Base-by-base conservation (phyloP, 2,888 invertebrate species). In the Congeria kusceri region DNA sequence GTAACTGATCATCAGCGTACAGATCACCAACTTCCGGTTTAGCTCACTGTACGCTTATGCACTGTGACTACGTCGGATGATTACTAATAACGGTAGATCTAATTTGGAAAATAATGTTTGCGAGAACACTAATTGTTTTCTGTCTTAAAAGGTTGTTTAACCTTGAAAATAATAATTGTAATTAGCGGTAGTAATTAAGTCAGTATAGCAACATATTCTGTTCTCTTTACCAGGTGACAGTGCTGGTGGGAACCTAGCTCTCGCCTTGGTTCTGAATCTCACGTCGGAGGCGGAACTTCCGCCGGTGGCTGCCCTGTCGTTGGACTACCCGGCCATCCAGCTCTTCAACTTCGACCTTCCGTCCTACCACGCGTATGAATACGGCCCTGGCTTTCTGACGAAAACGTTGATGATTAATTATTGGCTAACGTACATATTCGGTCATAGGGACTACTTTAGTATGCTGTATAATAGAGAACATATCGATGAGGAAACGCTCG, bases 311-410 rank as follows among this genome's bases (percentile, higher is more conserved):
- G 70, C 85, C n/a, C 84, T 83, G 63, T 69, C 81, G 0, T 49
- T 87, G 4, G 80, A 85, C 47, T 85, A 86, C 53, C 87, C 86
- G 1, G 80, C 73, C 3, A 70, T 87, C 0, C 87, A 87, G 61
- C 83, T 89, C 18, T 88, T 93, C 77, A 90, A 92, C 74, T 91
- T 93, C 73, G 86, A 88, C 66, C 82, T 89, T 20, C 89, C 90
- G 3, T 83, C 85, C 5, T 87, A 91, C 77, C 27, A 77, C 11
- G 74, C 77, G 47, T 73, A 80, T 53, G 69, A 62, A 3, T 28
- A 69, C 11, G 76, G 83, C n/a, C 80, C 84, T 23, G 74, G 81
- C 4, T 47, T 75, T 20, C 29, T 83, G 0, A 76, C 70, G n/a
- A 81, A 80, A 62, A 57, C 81, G 7, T 46, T 58, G 1, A 80